Conservation (phyloP, 2,888 invertebrate genomes). For the Tricholauxania praeusta region DNA sequence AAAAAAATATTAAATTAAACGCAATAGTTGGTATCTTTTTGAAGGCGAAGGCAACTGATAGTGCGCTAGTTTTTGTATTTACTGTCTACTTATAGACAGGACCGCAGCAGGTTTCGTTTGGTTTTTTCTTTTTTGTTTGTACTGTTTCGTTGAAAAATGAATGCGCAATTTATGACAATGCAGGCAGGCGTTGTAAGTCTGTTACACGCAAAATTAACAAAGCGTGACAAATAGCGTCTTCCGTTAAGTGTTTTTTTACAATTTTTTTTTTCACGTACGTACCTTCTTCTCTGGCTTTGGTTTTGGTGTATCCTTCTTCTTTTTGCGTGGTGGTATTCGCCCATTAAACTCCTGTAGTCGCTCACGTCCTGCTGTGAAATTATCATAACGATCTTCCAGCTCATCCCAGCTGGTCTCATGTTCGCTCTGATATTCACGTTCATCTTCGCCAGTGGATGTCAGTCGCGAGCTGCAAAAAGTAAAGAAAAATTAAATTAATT, state of each 20-base stretch:
- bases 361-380: constrained; percentile 67
- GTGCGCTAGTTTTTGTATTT: not conserved
- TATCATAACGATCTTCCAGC: constrained; percentile 66
- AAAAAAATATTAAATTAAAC: too few species aligned
- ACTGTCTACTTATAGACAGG: not conserved
- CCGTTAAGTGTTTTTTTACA: not conserved
- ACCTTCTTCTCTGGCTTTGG: constrained; percentile 59
- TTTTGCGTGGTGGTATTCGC: constrained; percentile 67
- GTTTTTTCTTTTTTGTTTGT: not conserved
- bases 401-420: constrained; percentile 68
- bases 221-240: not conserved
- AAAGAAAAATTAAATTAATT: not conserved
- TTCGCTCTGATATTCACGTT: constrained; percentile 66
- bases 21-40: too few species aligned
- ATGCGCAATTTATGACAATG: not conserved
- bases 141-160: not conserved
- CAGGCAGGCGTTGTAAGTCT: not conserved
- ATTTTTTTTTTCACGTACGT: constrained; percentile 31
- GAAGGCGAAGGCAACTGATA: not conserved
- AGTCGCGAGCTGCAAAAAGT: constrained; percentile 61
- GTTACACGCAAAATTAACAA: not conserved
- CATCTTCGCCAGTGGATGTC: constrained; percentile 67
- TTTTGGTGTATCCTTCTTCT: constrained; percentile 63
- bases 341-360: constrained; percentile 68
- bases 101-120: constrained; percentile 14